Conservation (phyloP, 2,113 vertebrate species). For the Ginglymostoma cirratum region DNA sequence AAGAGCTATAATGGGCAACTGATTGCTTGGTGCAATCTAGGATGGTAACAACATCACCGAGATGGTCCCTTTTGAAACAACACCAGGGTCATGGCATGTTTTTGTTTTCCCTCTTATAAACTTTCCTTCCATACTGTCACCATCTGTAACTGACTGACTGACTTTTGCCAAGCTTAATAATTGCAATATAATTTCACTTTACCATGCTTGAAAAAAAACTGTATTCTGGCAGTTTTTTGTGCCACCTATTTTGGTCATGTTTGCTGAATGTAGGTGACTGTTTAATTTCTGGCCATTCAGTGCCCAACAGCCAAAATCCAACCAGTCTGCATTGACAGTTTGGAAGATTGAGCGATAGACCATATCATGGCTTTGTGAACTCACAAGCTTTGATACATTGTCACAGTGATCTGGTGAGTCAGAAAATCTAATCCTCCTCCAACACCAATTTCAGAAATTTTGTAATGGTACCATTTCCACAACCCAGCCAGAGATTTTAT, state of each 20-base stretch:
- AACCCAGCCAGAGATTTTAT: neutral
- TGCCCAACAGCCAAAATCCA: too few relatives aligned
- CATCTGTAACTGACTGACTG: neutral
- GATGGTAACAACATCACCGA: neutral
- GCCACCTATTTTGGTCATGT: neutral
- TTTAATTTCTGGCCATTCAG: neutral
- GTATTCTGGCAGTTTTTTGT: neutral
- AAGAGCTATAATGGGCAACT: neutral
- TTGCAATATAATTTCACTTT: neutral
- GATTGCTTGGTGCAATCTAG: neutral
- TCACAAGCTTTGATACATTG: neutral
- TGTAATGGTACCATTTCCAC: neutral
- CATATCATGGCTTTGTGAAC: neutral
- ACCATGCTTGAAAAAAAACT: neutral
- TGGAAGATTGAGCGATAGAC: neutral
- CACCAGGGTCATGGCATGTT: neutral
- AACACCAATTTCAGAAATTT: neutral
- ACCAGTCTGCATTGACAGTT: neutral
- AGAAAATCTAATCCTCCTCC: neutral
- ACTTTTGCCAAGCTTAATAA: neutral
- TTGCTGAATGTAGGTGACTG: neutral
- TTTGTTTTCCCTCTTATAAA: neutral
- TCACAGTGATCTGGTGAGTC: neutral
- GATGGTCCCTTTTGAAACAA: neutral
- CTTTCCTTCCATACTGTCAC: neutral